phyloP scores from a whole-genome alignment of 2,888 invertebrate genomes.

The Synergus itoensis region DNA sequence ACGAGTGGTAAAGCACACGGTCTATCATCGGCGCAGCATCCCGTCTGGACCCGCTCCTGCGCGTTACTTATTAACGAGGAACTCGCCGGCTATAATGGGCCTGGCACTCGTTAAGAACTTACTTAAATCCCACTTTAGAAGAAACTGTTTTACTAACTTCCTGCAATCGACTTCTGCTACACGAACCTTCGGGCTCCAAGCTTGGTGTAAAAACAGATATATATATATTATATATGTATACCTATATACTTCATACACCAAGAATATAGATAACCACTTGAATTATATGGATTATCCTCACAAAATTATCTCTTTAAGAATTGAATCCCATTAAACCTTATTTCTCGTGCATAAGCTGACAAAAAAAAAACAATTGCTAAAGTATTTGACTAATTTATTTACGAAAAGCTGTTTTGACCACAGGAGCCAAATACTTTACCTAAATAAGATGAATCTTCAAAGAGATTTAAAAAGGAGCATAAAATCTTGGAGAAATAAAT shows the following conservation, averaged over 20 bases:
- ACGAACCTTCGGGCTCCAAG: not conserved
- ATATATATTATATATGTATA: too few species aligned
- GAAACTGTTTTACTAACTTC: constrained; percentile 59
- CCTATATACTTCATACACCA: not conserved
- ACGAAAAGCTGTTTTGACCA: not conserved
- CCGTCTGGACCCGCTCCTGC: not conserved
- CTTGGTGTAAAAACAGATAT: not conserved
- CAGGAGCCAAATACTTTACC: not conserved
- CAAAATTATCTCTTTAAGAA: not conserved
- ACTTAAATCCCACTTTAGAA: constrained; percentile 59
- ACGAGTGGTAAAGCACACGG: constrained; percentile 52
- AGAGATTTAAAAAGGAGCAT: constrained; percentile 12
- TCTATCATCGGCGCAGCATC: constrained; percentile 29
- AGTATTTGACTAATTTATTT: too few species aligned
- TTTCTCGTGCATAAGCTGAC: too few species aligned
- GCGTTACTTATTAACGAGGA: constrained; percentile 32
- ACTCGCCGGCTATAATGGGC: constrained; percentile 52
- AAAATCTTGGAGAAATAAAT: constrained; percentile 31
- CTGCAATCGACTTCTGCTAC: constrained; percentile 42
- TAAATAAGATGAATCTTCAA: not conserved
- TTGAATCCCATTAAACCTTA: not conserved
- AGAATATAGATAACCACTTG: constrained; percentile 1
- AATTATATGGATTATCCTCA: not conserved
- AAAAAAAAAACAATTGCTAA: too few species aligned
- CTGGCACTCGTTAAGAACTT: constrained; percentile 63